A percentile compares a stretch with the other conserved stretches of the same genome.
Evolutionary conservation across 2,113 vertebrate species (phyloP).

Genomic region (Lophotis ruficrista): DNA sequence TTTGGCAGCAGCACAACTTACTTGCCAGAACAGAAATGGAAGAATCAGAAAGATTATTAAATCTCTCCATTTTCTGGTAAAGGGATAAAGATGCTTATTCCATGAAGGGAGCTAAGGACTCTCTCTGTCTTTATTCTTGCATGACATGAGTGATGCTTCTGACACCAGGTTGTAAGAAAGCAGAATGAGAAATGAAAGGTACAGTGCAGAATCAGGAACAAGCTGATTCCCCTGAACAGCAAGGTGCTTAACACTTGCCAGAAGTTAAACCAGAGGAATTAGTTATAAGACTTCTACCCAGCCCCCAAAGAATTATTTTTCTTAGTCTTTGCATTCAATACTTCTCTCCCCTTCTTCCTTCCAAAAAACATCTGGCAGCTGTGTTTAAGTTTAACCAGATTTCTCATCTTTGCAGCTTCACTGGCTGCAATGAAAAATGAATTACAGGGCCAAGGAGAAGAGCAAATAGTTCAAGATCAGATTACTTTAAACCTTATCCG

Average conservation of each 20-base stretch:
- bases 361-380: neutral
- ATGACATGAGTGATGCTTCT: slow-evolving; percentile 27
- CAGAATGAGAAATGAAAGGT: slow-evolving; percentile 31
- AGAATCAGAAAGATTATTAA: slow-evolving; percentile 17
- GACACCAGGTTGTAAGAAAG: neutral
- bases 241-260: neutral
- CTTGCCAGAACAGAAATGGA: neutral
- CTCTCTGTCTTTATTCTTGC: neutral
- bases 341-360: neutral
- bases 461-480: neutral
- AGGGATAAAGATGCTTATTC: neutral
- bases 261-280: neutral
- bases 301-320: neutral
- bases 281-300: neutral
- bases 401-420: neutral
- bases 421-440: slow-evolving; percentile 6
- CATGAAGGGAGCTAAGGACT: neutral
- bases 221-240: neutral
- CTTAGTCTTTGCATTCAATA: neutral
- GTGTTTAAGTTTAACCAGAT: slow-evolving; percentile 9
- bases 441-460: neutral
- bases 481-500: slow-evolving; percentile 9
- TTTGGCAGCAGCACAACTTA: neutral
- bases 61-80: neutral
- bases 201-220: neutral